Evolutionary conservation across 2,888 invertebrate genomes (phyloP).

Genomic region (Herminia tarsipennalis): DNA sequence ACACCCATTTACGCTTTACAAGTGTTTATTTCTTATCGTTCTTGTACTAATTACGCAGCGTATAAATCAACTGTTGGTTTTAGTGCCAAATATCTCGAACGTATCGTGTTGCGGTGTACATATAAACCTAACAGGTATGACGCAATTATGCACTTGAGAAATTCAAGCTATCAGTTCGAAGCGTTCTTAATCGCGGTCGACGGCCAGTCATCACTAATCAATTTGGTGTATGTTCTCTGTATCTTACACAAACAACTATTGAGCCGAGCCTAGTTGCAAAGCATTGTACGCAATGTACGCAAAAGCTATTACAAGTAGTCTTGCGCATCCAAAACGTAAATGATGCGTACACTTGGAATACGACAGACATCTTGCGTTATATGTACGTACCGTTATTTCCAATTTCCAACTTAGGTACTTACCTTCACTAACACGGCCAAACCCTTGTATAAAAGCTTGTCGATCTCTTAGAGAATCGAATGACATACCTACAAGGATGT

Average conservation of each 20-base stretch:
- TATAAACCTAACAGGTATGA: slow-evolving; percentile 43
- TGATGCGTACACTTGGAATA: slow-evolving; percentile 4
- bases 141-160: slow-evolving; percentile 60
- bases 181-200: slow-evolving; percentile 57
- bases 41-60: slow-evolving; percentile 58
- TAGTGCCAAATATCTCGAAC: slow-evolving; percentile 49
- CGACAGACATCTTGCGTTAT: not conserved
- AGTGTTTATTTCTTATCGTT: slow-evolving; percentile 58
- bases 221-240: slow-evolving; percentile 47
- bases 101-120: slow-evolving; percentile 42
- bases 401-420: too few relatives aligned
- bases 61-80: slow-evolving; percentile 53
- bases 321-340: slow-evolving; percentile 17
- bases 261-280: slow-evolving; percentile 22
- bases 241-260: slow-evolving; percentile 42
- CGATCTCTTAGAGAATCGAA: slow-evolving; percentile 18
- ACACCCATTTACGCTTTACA: slow-evolving; percentile 47
- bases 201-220: slow-evolving; percentile 61
- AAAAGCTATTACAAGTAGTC: slow-evolving; percentile 34
- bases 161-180: slow-evolving; percentile 51
- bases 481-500: slow-evolving; percentile 26
- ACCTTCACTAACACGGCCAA: not conserved
- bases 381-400: slow-evolving; percentile 4
- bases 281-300: slow-evolving; percentile 32
- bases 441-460: slow-evolving; percentile 8